Conservation (phyloP, 2,797 vertebrate species). For the Tarsius wallacei region DNA sequence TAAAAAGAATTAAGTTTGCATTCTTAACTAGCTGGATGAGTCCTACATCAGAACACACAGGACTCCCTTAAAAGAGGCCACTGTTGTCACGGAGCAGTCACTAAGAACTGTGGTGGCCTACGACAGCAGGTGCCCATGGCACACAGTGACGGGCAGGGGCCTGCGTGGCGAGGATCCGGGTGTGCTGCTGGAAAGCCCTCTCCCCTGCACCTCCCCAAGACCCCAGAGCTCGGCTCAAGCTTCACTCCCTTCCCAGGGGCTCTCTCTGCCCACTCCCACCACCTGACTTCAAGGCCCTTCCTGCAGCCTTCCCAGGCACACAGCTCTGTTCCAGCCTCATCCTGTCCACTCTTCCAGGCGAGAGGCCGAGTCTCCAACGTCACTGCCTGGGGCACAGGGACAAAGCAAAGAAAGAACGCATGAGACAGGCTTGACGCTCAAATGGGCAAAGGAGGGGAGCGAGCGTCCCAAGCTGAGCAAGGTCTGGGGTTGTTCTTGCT, state of each 20-base stretch:
- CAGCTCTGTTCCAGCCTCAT: not conserved
- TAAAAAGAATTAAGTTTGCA: not conserved
- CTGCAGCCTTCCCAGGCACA: not conserved
- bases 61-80: not conserved
- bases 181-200: not conserved
- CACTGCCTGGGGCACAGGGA: not conserved
- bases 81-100: not conserved
- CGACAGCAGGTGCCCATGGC: not conserved
- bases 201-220: not conserved
- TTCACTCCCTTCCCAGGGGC: not conserved
- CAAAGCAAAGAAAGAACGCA: not conserved
- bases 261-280: not conserved
- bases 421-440: not conserved
- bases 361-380: not conserved
- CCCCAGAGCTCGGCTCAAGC: not conserved
- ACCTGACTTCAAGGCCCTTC: not conserved
- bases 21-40: slow-evolving; percentile 6
- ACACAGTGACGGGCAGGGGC: too few relatives aligned
- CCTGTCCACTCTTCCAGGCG: not conserved
- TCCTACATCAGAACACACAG: not conserved
- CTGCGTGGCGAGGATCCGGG: too few relatives aligned
- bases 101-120: not conserved
- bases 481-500: not conserved
- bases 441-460: not conserved
- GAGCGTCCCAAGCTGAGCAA: not conserved